These are phyloP conservation scores for Clunio marinus DNA, from an alignment of 2,888 invertebrate species.

Conservation along the genomic window DNA sequence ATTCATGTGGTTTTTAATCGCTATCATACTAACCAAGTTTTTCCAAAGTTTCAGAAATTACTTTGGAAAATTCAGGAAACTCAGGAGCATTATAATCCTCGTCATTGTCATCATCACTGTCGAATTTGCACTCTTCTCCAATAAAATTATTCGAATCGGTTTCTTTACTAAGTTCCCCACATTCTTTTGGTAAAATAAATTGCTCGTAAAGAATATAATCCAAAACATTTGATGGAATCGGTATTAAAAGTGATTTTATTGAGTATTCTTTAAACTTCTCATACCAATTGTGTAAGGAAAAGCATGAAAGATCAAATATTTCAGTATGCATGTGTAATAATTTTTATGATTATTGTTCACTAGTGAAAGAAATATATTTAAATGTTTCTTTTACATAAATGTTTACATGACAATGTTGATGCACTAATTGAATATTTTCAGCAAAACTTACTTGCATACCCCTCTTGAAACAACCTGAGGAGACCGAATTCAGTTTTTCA, in stretches of 20 bases:
- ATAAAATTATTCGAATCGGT: not conserved
- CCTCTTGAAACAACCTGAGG: too few relatives aligned
- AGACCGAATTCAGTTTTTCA: too few relatives aligned
- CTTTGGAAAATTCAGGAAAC: slow-evolving; percentile 41
- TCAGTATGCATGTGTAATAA: too few relatives aligned
- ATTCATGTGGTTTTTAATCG: too few relatives aligned
- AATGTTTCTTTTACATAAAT: too few relatives aligned
- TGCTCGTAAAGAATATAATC: slow-evolving; percentile 41
- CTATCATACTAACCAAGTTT: slow-evolving; percentile 16
- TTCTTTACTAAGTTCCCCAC: slow-evolving; percentile 21
- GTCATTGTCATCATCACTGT: slow-evolving; percentile 40
- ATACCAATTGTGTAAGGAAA: slow-evolving; percentile 41
- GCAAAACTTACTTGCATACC: too few relatives aligned
- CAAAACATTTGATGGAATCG: slow-evolving; percentile 40
- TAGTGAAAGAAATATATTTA: too few relatives aligned
- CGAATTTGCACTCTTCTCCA: slow-evolving; percentile 26
- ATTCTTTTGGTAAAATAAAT: slow-evolving; percentile 42
- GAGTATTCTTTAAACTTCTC: slow-evolving; percentile 41
- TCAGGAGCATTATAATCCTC: slow-evolving; percentile 40
- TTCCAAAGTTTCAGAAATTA: slow-evolving; percentile 37
- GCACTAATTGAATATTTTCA: too few relatives aligned
- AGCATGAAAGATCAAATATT: slow-evolving; percentile 18
- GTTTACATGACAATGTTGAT: too few relatives aligned
- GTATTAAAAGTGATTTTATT: slow-evolving; percentile 39
- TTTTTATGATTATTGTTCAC: too few relatives aligned